Conservation (phyloP, 2,888 invertebrate species). For the Calephelis perditalis region DNA sequence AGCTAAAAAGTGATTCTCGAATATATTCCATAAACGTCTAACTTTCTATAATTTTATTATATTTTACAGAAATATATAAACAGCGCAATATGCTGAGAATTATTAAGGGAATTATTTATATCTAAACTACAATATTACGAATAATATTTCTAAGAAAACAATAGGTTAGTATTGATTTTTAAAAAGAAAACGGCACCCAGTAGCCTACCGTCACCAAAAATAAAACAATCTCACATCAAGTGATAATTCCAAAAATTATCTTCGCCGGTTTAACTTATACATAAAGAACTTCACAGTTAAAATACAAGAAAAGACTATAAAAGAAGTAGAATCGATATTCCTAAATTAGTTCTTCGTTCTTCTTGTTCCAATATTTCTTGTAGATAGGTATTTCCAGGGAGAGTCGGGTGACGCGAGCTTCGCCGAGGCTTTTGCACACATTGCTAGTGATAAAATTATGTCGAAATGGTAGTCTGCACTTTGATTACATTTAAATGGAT, state of each 20-base stretch:
- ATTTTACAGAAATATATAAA: slow-evolving; percentile 43
- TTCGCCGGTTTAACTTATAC: slow-evolving; percentile 2
- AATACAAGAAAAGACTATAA: slow-evolving; percentile 6
- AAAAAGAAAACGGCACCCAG: slow-evolving; percentile 21
- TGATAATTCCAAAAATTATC: slow-evolving; percentile 16
- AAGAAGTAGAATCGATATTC: not conserved
- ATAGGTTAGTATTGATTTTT: slow-evolving; percentile 21
- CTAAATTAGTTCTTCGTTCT: slow-evolving; percentile 6
- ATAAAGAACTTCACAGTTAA: not conserved
- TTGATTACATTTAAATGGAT: slow-evolving; percentile 15
- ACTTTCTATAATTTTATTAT: slow-evolving; percentile 38
- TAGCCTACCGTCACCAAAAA: slow-evolving; percentile 55
- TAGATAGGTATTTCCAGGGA: slow-evolving; percentile 43
- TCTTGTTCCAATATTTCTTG: slow-evolving; percentile 18
- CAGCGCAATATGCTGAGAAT: slow-evolving; percentile 20
- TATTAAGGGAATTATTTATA: slow-evolving; percentile 23
- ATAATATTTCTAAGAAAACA: slow-evolving; percentile 45
- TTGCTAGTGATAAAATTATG: slow-evolving; percentile 66
- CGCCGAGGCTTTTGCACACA: slow-evolving; percentile 69
- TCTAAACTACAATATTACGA: slow-evolving; percentile 29
- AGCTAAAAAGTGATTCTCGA: slow-evolving; percentile 35
- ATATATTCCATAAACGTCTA: slow-evolving; percentile 22
- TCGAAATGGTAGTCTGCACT: slow-evolving; percentile 46
- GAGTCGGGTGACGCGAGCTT: slow-evolving; percentile 68
- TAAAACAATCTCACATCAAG: slow-evolving; percentile 30